Evolutionary conservation across 1,140 invertebrate genomes (phyloP).

Genomic region (Heliothis subflexa): DNA sequence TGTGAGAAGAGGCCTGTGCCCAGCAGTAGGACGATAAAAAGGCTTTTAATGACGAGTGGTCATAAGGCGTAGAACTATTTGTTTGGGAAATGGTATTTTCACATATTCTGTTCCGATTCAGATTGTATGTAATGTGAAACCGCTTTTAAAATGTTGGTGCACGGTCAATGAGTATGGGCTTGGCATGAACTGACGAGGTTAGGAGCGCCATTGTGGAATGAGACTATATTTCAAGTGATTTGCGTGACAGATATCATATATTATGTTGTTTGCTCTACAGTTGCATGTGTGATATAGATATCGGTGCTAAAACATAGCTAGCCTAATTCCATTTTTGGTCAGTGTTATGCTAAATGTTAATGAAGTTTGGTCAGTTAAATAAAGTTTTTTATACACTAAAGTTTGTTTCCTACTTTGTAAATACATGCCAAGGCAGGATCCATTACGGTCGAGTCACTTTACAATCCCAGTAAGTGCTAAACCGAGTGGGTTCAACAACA

Average conservation of each 20-base stretch:
- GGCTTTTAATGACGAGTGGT: too few species aligned
- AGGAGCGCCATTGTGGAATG: constrained; percentile 7
- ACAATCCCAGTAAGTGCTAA: background rate
- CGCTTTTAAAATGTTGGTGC: constrained; percentile 5
- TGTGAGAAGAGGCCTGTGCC: too few species aligned
- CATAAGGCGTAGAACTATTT: background rate
- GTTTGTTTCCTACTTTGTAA: too few species aligned
- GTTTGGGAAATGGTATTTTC: too few species aligned
- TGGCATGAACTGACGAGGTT: constrained; percentile 21
- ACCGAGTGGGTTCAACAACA: background rate
- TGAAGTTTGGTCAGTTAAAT: too few species aligned
- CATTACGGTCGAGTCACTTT: background rate
- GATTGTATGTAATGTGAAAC: too few species aligned
- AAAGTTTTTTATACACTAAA: too few species aligned
- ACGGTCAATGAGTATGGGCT: constrained; percentile 4
- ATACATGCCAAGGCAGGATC: background rate
- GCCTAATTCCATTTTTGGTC: too few species aligned
- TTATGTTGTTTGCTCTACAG: constrained; percentile 7
- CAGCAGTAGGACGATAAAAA: too few species aligned
- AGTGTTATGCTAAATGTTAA: too few species aligned
- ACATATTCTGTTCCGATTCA: too few species aligned
- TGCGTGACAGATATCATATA: constrained; percentile 23
- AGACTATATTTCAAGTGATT: constrained; percentile 19
- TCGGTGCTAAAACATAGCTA: background rate
- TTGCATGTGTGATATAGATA: background rate